Evolutionary conservation across 2,113 vertebrate species (phyloP).

Genomic region (Lates calcarifer): DNA sequence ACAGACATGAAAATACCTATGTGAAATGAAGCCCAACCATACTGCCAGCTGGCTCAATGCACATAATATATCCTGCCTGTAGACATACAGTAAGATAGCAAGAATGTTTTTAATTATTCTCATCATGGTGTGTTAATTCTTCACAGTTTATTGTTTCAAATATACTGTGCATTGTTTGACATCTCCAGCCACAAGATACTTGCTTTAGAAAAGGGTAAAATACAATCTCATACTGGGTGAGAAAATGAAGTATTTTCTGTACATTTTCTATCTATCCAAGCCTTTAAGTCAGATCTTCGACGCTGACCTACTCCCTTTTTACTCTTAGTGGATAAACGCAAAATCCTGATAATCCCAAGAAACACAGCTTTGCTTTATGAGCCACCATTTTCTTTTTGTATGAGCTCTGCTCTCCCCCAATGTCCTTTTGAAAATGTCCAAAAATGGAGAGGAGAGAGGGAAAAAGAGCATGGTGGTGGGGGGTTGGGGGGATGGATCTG

Average conservation of each 20-base stretch:
- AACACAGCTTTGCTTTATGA: slow-evolving; percentile 54
- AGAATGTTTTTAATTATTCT: slow-evolving; percentile 19
- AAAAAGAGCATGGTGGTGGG: background rate
- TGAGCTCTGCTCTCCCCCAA: slow-evolving; percentile 32
- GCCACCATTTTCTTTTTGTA: slow-evolving; percentile 49
- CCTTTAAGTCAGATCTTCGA: slow-evolving; percentile 16
- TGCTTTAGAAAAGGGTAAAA: slow-evolving; percentile 15
- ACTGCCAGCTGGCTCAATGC: slow-evolving; percentile 2
- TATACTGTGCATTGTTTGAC: background rate
- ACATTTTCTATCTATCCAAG: background rate
- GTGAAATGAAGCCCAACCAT: slow-evolving; percentile 37
- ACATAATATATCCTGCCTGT: background rate
- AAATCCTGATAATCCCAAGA: slow-evolving; percentile 57
- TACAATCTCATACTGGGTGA: background rate
- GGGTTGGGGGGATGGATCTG: slow-evolving; percentile 29
- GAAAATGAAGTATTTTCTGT: slow-evolving; percentile 20
- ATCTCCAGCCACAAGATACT: background rate
- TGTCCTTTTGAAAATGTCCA: slow-evolving; percentile 70
- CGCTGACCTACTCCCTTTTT: slow-evolving; percentile 34
- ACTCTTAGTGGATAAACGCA: slow-evolving; percentile 43
- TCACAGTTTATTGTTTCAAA: slow-evolving; percentile 1
- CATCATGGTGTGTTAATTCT: slow-evolving; percentile 8
- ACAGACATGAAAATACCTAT: slow-evolving; percentile 67
- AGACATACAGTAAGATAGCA: slow-evolving; percentile 2
- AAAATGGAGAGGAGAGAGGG: slow-evolving; percentile 68